Percentiles rank a stretch among this genome's conserved stretches.
These are phyloP conservation scores for Melanostigma gelatinosum DNA, from an alignment of 2,113 vertebrate species.

Conservation along the genomic window DNA sequence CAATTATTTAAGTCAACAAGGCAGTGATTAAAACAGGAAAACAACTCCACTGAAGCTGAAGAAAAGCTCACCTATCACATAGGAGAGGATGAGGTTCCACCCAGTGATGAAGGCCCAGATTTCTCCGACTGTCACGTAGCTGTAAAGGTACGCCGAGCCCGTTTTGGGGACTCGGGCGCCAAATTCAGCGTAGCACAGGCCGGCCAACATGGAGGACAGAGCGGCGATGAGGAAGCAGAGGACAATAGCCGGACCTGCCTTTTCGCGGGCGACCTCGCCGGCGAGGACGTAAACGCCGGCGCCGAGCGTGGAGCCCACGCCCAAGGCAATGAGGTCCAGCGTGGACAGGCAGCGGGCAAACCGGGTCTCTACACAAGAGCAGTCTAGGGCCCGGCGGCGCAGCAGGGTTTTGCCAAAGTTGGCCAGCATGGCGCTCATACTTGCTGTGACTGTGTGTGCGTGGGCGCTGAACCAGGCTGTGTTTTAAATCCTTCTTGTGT, in stretches of 20 bases:
- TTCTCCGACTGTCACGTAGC: slow-evolving; percentile 96
- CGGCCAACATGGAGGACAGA: slow-evolving; percentile 93
- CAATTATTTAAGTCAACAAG: background rate
- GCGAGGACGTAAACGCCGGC: slow-evolving; percentile 94
- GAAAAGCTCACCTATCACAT: slow-evolving; percentile 89
- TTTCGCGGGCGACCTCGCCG: slow-evolving; percentile 92
- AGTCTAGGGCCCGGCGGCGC: slow-evolving; percentile 87
- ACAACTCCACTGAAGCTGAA: background rate
- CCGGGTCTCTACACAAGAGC: slow-evolving; percentile 82
- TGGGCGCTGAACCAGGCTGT: slow-evolving; percentile 44
- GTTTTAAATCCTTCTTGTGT: slow-evolving; percentile 53
- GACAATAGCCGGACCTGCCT: slow-evolving; percentile 92
- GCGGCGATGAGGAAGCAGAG: slow-evolving; percentile 95
- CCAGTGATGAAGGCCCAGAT: slow-evolving; percentile 97
- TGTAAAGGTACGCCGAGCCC: slow-evolving; percentile 96
- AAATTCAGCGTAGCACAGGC: slow-evolving; percentile 96
- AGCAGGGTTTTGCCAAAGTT: slow-evolving; percentile 86
- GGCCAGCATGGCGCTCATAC: slow-evolving; percentile 82
- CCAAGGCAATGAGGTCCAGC: slow-evolving; percentile 92
- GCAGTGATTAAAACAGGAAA: too few relatives aligned
- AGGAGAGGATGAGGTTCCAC: slow-evolving; percentile 98
- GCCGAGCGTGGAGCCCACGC: slow-evolving; percentile 94
- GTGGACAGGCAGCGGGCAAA: slow-evolving; percentile 94
- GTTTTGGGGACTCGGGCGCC: slow-evolving; percentile 95
- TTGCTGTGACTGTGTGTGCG: slow-evolving; percentile 46